These are phyloP conservation scores for Ichneumon xanthorius DNA, from an alignment of 2,888 invertebrate species.

Conservation along the genomic window DNA sequence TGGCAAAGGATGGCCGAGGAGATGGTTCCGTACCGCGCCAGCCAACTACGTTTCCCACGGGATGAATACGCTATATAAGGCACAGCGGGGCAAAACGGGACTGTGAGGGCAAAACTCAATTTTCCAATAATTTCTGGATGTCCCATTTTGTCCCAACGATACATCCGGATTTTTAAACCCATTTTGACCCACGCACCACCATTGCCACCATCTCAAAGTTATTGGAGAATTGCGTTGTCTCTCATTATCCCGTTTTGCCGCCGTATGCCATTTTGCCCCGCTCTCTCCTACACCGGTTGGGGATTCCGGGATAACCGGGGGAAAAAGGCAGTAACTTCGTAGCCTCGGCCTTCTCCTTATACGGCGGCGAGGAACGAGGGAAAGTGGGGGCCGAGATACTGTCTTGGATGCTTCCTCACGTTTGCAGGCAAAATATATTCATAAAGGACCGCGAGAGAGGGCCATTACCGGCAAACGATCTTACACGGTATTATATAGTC, in stretches of 20 bases:
- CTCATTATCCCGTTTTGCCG: too few relatives aligned
- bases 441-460: constrained; percentile 45
- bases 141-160: too few relatives aligned
- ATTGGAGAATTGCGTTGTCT: too few relatives aligned
- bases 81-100: too few relatives aligned
- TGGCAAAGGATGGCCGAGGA: not conserved
- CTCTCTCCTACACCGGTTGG: not conserved
- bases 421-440: constrained; percentile 50
- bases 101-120: too few relatives aligned
- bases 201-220: too few relatives aligned
- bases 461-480: constrained; percentile 52
- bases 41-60: constrained; percentile 16
- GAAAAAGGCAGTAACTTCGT: constrained; percentile 48
- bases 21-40: not conserved
- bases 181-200: too few relatives aligned
- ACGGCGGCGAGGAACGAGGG: not conserved
- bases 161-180: too few relatives aligned
- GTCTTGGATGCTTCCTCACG: constrained; percentile 23
- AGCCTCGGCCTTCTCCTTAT: constrained; percentile 31
- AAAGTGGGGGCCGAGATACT: constrained; percentile 7
- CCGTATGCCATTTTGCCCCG: too few relatives aligned
- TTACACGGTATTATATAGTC: constrained; percentile 28
- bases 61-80: not conserved
- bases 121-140: too few relatives aligned
- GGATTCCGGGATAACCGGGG: constrained; percentile 14